These are phyloP conservation scores for Paramormyrops kingsleyae DNA, from an alignment of 2,113 vertebrate species.

Conservation along the genomic window DNA sequence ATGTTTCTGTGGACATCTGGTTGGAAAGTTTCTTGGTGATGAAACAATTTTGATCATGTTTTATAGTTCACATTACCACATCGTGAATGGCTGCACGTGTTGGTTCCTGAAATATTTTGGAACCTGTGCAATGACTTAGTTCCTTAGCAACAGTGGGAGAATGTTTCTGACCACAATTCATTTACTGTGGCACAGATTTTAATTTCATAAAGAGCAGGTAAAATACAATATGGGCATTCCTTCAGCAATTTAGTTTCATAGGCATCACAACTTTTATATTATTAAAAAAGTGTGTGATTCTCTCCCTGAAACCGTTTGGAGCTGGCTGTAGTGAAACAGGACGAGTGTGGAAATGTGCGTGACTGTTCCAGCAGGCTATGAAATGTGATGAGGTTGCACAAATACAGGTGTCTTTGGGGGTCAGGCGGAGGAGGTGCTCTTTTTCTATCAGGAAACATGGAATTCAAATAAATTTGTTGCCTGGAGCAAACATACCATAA, in stretches of 20 bases:
- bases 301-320: not conserved
- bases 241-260: not conserved
- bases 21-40: not conserved
- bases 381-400: not conserved
- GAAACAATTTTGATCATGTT: not conserved
- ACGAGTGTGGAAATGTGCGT: not conserved
- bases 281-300: not conserved
- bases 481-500: not conserved
- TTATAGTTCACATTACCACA: not conserved
- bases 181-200: not conserved
- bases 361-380: not conserved
- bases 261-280: not conserved
- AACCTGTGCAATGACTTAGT: not conserved
- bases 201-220: not conserved
- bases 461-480: not conserved
- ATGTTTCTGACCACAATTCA: not conserved
- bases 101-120: not conserved
- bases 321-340: not conserved
- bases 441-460: not conserved
- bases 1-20: not conserved
- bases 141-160: not conserved
- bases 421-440: not conserved
- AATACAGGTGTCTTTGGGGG: not conserved
- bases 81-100: not conserved
- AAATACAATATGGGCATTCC: not conserved